Base-by-base conservation (phyloP, 2,113 vertebrate species). In the Esox niger region DNA sequence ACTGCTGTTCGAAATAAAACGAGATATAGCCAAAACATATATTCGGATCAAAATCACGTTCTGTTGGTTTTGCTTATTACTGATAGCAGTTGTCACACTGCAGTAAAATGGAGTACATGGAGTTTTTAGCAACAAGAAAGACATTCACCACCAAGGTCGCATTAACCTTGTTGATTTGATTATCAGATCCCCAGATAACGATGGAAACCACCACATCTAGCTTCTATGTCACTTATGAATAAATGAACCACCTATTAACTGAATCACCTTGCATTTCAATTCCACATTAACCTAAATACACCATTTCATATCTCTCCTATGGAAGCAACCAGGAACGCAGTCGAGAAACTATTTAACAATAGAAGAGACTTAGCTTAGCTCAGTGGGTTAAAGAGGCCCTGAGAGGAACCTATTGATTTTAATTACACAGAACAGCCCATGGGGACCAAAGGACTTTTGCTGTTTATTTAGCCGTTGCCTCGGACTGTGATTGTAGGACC, bases 361-460 rank as follows among this genome's bases (percentile, higher is more conserved):
- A 73, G 77, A 82, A 77, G 74, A 73, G 82, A 82, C 64, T 38
- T 38, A 62, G 58, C 29, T 26, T 68, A 77, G 80, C 77, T 62
- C 52, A 66, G 73, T 68, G 89, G 91, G 89, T 92, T 92, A 92
- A 92, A 91, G 91, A 93, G 92, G 85, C 89, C 90, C 86, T 92
- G 82, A 0, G 87, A 95, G 93, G 93, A 94, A 93, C 94, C 93
- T 98, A 98, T 98, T 98, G 97, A 98, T 98, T 98, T 98, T 97
- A 98, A 98, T 98, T 98, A 98, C 92, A 91, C 76, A 90, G 92
- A 94, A 93, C 91, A 93, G 93, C 95, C 96, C 94, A 88, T 88
- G 89, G 93, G 94, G 93, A 94, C 92, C 92, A 92, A 92, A 94
- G 93, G 94, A 94, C 93, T 93, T 87, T 90, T 5, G 84, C 92